Percentiles rank a stretch among this genome's conserved stretches.
Evolutionary conservation across 2,797 vertebrate genomes (phyloP).

Genomic region (Calcarius lapponicus): DNA sequence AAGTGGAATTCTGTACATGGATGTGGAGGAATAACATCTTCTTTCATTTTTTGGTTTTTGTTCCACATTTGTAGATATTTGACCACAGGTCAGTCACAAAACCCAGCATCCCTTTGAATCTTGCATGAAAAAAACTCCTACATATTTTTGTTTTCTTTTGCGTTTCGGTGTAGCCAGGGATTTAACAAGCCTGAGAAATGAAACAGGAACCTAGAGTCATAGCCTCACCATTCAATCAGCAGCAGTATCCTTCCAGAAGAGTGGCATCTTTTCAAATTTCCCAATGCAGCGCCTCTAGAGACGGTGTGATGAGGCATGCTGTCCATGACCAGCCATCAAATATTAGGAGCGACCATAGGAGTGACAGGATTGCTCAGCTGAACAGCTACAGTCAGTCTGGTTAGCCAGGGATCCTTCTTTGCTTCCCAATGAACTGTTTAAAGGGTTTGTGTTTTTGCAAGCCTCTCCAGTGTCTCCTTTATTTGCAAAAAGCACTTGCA

Average conservation of each 20-base stretch:
- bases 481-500: constrained; percentile 22
- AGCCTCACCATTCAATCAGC: neutral
- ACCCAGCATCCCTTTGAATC: neutral
- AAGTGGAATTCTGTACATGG: neutral
- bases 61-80: neutral
- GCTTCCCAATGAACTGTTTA: neutral
- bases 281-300: neutral
- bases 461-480: neutral
- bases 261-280: neutral
- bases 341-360: neutral
- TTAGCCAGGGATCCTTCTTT: constrained; percentile 27
- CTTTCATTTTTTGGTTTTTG: neutral
- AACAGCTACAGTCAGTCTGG: neutral
- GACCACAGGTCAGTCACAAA: neutral
- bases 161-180: rapidly evolving
- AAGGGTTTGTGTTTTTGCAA: neutral
- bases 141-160: neutral
- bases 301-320: neutral
- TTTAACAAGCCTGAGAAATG: neutral
- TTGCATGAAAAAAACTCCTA: rapidly evolving
- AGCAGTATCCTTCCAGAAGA: neutral
- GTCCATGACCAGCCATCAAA: constrained; percentile 9
- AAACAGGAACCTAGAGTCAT: neutral
- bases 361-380: constrained; percentile 18
- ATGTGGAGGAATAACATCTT: neutral